A percentile compares a stretch with the other conserved stretches of the same genome.
Conservation (phyloP, 2,113 vertebrate genomes). For the Lophochroa leadbeateri region DNA sequence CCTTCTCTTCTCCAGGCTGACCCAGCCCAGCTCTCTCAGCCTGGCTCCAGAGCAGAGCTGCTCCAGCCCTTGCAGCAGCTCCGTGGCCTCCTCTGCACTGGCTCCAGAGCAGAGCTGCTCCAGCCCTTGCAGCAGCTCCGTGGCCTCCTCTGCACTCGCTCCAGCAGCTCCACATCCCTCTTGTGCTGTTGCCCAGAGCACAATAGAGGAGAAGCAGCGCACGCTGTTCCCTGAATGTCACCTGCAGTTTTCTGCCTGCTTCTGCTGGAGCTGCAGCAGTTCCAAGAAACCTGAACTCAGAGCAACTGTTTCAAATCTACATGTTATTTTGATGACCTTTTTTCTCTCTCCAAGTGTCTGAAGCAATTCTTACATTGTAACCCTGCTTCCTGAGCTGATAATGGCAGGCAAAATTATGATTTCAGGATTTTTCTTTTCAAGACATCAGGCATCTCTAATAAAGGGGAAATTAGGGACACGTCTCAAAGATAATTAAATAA, state of each 20-base stretch:
- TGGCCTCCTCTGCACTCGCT: neutral
- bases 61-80: no score
- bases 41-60: no score
- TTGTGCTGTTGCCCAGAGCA: neutral
- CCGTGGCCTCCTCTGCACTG: no score
- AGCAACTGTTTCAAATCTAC: neutral
- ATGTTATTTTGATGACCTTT: slow-evolving; percentile 36
- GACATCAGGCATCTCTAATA: neutral
- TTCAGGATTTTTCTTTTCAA: slow-evolving; percentile 31
- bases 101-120: neutral
- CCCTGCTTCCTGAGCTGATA: neutral
- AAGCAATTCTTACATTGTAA: neutral
- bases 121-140: fast-evolving
- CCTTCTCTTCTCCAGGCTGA: no score
- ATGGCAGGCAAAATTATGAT: slow-evolving; percentile 27
- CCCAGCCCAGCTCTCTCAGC: no score
- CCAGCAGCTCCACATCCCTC: neutral
- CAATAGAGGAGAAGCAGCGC: neutral
- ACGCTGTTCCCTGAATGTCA: neutral
- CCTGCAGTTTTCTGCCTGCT: neutral
- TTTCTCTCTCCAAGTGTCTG: neutral
- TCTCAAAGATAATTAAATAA: slow-evolving; percentile 48
- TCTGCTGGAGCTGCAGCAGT: neutral
- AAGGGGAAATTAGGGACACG: slow-evolving; percentile 16
- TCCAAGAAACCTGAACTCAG: neutral